A percentile compares a stretch with the other conserved stretches of the same genome.
phyloP scores from a whole-genome alignment of 2,888 invertebrate species.

The Drosophila nr. medialis region DNA sequence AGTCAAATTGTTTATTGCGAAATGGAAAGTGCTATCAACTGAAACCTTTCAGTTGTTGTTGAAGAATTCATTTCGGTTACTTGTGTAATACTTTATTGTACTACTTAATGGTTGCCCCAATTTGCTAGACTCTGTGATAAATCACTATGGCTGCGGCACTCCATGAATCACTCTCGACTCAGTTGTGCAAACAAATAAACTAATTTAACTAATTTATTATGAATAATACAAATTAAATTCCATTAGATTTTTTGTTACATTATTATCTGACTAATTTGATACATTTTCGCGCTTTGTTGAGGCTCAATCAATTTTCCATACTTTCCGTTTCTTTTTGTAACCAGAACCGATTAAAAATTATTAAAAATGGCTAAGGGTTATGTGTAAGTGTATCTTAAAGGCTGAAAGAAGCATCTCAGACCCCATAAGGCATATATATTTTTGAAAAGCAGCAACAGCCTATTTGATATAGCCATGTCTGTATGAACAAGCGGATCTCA shows the following conservation, averaged over 20 bases:
- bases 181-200: constrained; percentile 20
- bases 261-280: not conserved
- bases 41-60: constrained; percentile 9
- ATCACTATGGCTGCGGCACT: constrained; percentile 10
- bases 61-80: not conserved
- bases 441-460: not conserved
- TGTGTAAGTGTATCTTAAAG: not conserved
- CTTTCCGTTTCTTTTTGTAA: not conserved
- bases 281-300: not conserved
- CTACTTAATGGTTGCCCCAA: not conserved
- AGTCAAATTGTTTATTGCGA: constrained; percentile 19
- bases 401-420: too few species aligned
- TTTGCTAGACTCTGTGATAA: constrained; percentile 8
- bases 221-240: constrained; percentile 45
- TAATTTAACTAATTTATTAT: constrained; percentile 41
- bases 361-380: not conserved
- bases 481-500: not conserved
- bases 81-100: constrained; percentile 1
- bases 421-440: not conserved
- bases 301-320: constrained; percentile 1
- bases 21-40: constrained; percentile 52
- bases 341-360: not conserved
- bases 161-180: constrained; percentile 25
- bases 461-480: not conserved
- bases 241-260: constrained; percentile 20